A percentile compares a stretch with the other conserved stretches of the same genome.
These are phyloP conservation scores for Falco novaeseelandiae DNA, from an alignment of 2,797 vertebrate species.

Conservation along the genomic window DNA sequence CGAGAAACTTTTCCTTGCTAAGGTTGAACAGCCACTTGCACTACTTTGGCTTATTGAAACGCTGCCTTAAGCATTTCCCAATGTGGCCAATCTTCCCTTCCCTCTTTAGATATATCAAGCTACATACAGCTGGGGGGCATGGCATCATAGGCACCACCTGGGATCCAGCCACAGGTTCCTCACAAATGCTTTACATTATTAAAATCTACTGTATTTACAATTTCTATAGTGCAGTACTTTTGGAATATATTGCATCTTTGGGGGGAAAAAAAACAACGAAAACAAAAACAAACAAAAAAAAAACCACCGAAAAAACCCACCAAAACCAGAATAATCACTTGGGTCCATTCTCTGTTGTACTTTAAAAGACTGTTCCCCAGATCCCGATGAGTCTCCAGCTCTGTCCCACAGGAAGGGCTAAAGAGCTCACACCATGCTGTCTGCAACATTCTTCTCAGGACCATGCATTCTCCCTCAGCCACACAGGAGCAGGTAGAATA, in stretches of 20 bases:
- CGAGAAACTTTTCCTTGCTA: neutral
- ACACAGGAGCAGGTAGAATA: neutral
- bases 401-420: neutral
- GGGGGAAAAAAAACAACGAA: neutral
- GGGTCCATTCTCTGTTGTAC: neutral
- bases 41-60: neutral
- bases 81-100: neutral
- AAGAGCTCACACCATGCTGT: neutral
- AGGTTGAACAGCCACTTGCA: neutral
- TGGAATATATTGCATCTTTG: neutral
- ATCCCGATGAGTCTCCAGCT: neutral
- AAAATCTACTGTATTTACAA: neutral
- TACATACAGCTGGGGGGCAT: neutral
- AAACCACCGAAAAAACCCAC: neutral
- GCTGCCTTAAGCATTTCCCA: neutral
- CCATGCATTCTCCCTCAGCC: neutral
- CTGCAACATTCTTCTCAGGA: neutral
- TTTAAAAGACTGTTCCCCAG: neutral
- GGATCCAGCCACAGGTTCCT: neutral
- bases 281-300: neutral
- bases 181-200: neutral
- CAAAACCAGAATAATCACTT: neutral
- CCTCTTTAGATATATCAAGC: neutral
- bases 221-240: accelerated
- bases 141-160: neutral